phyloP scores from a whole-genome alignment of 2,888 invertebrate genomes.

The Megastigmus dorsalis region DNA sequence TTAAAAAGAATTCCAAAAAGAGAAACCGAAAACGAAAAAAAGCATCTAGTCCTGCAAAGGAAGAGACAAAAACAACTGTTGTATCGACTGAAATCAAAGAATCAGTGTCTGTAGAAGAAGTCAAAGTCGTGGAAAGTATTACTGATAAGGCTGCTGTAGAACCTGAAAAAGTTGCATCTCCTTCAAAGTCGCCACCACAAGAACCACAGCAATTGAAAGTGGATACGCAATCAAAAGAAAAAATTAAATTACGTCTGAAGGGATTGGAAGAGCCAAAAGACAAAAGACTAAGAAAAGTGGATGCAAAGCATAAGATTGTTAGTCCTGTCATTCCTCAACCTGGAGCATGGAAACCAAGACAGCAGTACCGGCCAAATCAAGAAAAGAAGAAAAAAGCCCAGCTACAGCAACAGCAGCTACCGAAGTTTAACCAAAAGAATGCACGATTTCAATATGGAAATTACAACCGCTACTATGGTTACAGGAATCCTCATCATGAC shows the following conservation, averaged over 20 bases:
- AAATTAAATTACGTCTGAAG: constrained; percentile 64
- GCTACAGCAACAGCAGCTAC: constrained; percentile 62
- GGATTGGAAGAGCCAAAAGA: constrained; percentile 70
- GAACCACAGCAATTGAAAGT: constrained; percentile 49
- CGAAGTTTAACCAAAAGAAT: constrained; percentile 85
- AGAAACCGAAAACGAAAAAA: constrained; percentile 81
- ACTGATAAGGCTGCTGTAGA: constrained; percentile 26
- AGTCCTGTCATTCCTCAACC: constrained; percentile 94
- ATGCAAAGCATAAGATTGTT: constrained; percentile 90
- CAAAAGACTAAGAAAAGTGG: constrained; percentile 76
- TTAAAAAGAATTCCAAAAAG: constrained; percentile 78
- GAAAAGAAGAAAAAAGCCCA: constrained; percentile 68
- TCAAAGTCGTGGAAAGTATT: constrained; percentile 23
- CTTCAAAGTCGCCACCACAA: constrained; percentile 37
- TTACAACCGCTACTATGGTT: constrained; percentile 97
- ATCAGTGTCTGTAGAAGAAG: constrained; percentile 28
- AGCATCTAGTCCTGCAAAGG: constrained; percentile 73
- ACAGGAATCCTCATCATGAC: constrained; percentile 88
- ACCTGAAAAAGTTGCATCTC: constrained; percentile 40
- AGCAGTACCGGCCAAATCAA: constrained; percentile 43
- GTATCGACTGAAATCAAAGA: constrained; percentile 49
- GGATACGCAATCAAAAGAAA: constrained; percentile 58
- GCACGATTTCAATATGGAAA: constrained; percentile 95
- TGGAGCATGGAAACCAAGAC: constrained; percentile 77
- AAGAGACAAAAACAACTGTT: constrained; percentile 44